Evolutionary conservation across 2,797 vertebrate species (phyloP).

Genomic region (Brotula barbata): DNA sequence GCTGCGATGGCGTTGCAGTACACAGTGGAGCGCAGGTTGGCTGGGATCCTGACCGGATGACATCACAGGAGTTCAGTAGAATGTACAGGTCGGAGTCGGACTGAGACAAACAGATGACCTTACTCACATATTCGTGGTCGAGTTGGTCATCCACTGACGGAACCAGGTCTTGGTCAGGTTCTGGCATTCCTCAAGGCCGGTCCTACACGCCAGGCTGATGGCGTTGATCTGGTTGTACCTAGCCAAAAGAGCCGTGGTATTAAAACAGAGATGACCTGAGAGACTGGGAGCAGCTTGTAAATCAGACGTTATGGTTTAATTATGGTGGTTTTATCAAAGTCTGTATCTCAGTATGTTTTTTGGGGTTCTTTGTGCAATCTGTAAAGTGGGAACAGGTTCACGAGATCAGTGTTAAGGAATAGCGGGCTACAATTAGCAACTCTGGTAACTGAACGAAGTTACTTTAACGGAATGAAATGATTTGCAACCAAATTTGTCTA

Average conservation of each 20-base stretch:
- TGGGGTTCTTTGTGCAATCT: no score
- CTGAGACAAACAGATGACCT: background rate
- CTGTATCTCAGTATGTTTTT: no score
- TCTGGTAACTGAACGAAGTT: no score
- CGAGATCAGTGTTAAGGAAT: no score
- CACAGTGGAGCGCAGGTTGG: constrained; percentile 86
- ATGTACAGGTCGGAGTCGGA: background rate
- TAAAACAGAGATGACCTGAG: no score
- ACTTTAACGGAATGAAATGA: no score
- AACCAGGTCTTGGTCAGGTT: constrained; percentile 42
- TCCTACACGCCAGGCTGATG: constrained; percentile 84
- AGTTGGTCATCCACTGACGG: constrained; percentile 42
- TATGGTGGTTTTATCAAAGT: no score
- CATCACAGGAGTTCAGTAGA: background rate
- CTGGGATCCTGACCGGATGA: constrained; percentile 77
- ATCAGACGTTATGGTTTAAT: no score
- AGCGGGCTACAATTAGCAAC: no score
- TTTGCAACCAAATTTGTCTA: no score
- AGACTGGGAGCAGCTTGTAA: no score
- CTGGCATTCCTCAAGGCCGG: constrained; percentile 70
- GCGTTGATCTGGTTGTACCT: constrained; percentile 90
- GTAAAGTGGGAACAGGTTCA: no score
- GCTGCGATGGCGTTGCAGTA: constrained; percentile 89
- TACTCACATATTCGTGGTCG: constrained; percentile 65
- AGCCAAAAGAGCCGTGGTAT: background rate